phyloP scores from a whole-genome alignment of 2,797 vertebrate species.

The Falco rusticolus region DNA sequence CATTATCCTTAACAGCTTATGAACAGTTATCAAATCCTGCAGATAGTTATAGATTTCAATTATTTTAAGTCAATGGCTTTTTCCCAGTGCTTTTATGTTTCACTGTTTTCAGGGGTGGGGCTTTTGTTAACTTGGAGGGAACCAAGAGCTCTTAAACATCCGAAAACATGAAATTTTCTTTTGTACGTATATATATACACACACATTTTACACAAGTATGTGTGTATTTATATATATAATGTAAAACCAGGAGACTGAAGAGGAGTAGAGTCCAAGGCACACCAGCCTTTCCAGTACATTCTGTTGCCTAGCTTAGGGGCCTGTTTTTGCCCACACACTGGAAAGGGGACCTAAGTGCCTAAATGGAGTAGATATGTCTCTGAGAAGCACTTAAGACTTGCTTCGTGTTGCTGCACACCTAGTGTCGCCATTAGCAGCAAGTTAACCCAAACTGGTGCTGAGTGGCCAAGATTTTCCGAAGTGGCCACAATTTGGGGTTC shows the following conservation, averaged over 20 bases:
- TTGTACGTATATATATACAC: background rate
- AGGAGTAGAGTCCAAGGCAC: background rate
- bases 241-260: background rate
- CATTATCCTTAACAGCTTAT: background rate
- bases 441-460: background rate
- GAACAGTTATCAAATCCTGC: background rate
- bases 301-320: background rate
- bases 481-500: background rate
- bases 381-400: background rate
- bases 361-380: background rate
- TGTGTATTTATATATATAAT: background rate
- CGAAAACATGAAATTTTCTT: background rate
- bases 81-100: background rate
- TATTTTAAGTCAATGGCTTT: background rate
- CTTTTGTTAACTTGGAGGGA: background rate
- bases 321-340: fast-evolving
- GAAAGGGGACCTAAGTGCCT: background rate
- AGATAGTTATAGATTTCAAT: background rate
- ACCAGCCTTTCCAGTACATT: background rate
- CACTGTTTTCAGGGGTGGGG: background rate
- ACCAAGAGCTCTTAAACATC: background rate
- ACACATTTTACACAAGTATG: too few relatives aligned
- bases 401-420: background rate
- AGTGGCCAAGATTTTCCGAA: background rate
- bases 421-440: background rate